phyloP scores from a whole-genome alignment of 2,797 vertebrate genomes.

The Rhinichthys osculus region DNA sequence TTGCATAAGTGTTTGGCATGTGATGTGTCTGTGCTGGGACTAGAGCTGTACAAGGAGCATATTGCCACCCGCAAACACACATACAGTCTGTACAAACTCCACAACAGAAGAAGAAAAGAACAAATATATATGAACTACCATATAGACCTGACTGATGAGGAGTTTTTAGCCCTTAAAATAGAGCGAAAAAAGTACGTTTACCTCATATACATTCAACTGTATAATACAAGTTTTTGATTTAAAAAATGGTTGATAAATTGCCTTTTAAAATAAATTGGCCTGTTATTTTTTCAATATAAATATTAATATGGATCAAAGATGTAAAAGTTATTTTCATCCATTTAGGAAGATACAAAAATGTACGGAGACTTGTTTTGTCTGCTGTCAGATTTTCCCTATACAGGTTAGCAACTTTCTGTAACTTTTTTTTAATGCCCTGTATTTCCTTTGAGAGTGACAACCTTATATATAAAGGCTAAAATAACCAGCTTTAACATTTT shows the following conservation, averaged over 20 bases:
- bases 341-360: background rate
- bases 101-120: background rate
- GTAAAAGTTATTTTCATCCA: background rate
- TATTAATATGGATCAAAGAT: background rate
- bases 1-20: slow-evolving; percentile 10
- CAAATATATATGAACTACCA: background rate
- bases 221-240: background rate
- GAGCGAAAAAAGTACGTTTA: background rate
- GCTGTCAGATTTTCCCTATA: background rate
- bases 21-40: background rate
- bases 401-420: slow-evolving; percentile 2
- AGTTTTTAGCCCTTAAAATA: background rate
- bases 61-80: background rate
- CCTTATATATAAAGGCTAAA: background rate
- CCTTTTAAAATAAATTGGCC: background rate
- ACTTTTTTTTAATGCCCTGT: background rate
- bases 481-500: background rate
- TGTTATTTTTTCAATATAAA: background rate
- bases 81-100: background rate
- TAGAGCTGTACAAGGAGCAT: slow-evolving; percentile 20
- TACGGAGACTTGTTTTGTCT: background rate
- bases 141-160: background rate
- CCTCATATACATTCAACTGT: background rate
- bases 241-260: background rate
- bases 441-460: background rate